Evolutionary conservation across 2,797 vertebrate genomes (phyloP).

Genomic region (Malacoctenus gilli): DNA sequence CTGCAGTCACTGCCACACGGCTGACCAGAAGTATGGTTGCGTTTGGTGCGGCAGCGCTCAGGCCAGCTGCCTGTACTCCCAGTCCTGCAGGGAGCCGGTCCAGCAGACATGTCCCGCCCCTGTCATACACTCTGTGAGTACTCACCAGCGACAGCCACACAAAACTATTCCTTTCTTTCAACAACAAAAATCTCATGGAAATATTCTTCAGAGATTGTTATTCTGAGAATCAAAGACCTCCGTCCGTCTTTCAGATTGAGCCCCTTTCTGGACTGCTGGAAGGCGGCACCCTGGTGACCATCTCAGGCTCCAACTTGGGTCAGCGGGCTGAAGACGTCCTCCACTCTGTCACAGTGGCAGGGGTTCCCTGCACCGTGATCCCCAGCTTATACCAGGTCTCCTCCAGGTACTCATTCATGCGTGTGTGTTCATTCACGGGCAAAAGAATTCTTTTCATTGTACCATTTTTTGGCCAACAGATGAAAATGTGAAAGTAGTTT

Average conservation of each 20-base stretch:
- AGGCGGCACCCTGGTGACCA: slow-evolving; percentile 92
- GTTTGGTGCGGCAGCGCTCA: slow-evolving; percentile 87
- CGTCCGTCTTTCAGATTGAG: slow-evolving; percentile 84
- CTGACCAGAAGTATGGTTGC: slow-evolving; percentile 87
- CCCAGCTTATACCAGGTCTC: slow-evolving; percentile 91
- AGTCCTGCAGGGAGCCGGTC: slow-evolving; percentile 84
- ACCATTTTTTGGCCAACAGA: too few species aligned
- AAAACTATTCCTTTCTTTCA: slow-evolving; percentile 13
- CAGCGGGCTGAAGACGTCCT: slow-evolving; percentile 92
- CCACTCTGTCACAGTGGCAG: slow-evolving; percentile 89
- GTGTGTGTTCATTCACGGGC: too few species aligned
- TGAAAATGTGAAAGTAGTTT: too few species aligned
- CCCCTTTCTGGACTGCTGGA: slow-evolving; percentile 91
- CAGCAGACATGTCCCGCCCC: slow-evolving; percentile 91
- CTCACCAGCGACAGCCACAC: too few species aligned
- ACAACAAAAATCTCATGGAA: too few species aligned
- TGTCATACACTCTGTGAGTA: slow-evolving; percentile 90
- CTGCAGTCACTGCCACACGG: slow-evolving; percentile 94
- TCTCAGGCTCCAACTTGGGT: slow-evolving; percentile 96
- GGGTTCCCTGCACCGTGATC: slow-evolving; percentile 88
- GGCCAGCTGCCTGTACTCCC: slow-evolving; percentile 85
- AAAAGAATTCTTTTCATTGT: too few species aligned
- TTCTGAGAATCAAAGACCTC: too few species aligned
- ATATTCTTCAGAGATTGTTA: too few species aligned
- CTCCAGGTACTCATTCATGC: slow-evolving; percentile 90